These are phyloP conservation scores for Turritopsis rubra DNA, from an alignment of 30 jellyfish, hydroid and myxozoan genomes.

Conservation along the genomic window DNA sequence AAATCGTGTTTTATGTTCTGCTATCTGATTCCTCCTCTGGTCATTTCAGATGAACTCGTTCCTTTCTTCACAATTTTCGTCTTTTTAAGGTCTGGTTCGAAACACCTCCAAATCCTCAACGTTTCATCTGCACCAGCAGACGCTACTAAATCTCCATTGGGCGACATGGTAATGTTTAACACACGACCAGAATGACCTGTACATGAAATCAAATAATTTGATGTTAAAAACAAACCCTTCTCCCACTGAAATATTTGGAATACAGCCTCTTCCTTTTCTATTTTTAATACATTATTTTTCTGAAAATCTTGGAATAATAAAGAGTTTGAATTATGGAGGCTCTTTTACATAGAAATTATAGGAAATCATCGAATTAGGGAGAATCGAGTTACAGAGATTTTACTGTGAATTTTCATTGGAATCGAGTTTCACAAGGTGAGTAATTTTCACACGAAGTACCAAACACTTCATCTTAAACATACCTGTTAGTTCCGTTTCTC, in stretches of 20 bases:
- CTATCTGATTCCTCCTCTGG: background rate
- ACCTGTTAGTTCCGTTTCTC: slow-evolving; percentile 84
- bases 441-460: too few relatives aligned
- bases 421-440: too few relatives aligned
- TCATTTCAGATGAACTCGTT: background rate
- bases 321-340: too few relatives aligned
- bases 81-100: slow-evolving; percentile 58
- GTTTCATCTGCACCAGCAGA: slow-evolving; percentile 97
- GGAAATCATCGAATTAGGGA: too few relatives aligned
- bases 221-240: background rate
- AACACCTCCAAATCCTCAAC: slow-evolving; percentile 75
- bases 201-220: background rate
- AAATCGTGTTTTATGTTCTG: too few relatives aligned
- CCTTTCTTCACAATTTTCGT: slow-evolving; percentile 16
- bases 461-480: background rate
- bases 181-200: slow-evolving; percentile 83
- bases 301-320: too few relatives aligned
- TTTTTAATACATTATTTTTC: too few relatives aligned
- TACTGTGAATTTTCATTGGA: too few relatives aligned
- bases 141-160: slow-evolving; percentile 63
- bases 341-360: too few relatives aligned
- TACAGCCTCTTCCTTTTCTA: too few relatives aligned
- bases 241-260: too few relatives aligned
- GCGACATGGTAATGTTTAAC: slow-evolving; percentile 62
- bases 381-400: too few relatives aligned